Evolutionary conservation across 2,797 vertebrate species (phyloP).

Genomic region (Dallia pectoralis): DNA sequence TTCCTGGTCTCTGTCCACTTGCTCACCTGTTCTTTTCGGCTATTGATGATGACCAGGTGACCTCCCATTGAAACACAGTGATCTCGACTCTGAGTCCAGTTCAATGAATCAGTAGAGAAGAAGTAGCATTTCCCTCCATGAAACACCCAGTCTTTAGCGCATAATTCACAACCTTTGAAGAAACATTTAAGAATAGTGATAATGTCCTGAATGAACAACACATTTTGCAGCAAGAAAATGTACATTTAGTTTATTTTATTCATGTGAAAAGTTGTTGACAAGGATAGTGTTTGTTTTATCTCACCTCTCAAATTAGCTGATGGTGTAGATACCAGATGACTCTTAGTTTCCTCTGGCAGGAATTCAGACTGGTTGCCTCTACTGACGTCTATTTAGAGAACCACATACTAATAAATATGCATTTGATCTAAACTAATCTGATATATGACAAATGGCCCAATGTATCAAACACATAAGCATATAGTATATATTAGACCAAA

Average conservation of each 20-base stretch:
- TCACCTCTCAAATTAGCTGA: background rate
- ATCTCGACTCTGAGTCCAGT: constrained; percentile 23
- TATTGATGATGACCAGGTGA: constrained; percentile 3
- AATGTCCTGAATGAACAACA: too few relatives aligned
- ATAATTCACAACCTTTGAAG: background rate
- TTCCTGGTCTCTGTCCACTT: background rate
- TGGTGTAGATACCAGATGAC: background rate
- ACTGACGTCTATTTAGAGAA: background rate
- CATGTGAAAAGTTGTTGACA: background rate
- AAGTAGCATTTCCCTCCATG: constrained; percentile 15
- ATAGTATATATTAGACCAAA: background rate
- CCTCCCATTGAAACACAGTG: constrained; percentile 11
- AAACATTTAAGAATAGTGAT: background rate
- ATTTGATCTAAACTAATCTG: background rate
- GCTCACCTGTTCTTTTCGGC: constrained; percentile 15
- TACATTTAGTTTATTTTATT: too few relatives aligned
- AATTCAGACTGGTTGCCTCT: background rate
- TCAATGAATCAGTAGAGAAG: constrained; percentile 7
- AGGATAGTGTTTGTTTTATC: background rate
- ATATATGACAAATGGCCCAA: background rate
- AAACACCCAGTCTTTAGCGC: constrained; percentile 9
- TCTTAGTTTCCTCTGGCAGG: background rate
- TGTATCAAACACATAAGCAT: too few relatives aligned
- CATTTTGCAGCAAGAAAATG: too few relatives aligned
- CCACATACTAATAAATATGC: background rate